Conservation (phyloP, 2,888 invertebrate species). For the Ennomos erosarius region DNA sequence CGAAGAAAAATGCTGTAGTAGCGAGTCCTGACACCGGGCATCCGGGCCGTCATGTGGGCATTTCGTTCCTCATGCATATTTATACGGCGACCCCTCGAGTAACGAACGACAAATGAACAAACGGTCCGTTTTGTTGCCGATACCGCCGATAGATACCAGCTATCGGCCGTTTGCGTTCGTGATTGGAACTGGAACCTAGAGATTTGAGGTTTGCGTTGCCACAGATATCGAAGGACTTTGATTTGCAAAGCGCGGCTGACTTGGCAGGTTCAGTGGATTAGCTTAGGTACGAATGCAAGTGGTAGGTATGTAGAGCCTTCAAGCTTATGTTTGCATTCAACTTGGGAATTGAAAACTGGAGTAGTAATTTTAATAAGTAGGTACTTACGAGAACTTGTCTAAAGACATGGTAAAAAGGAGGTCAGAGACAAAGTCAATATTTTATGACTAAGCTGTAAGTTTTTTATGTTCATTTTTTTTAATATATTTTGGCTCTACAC, state of each 20-base stretch:
- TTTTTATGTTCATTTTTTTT: too few relatives aligned
- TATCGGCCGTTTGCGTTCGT: slow-evolving; percentile 33
- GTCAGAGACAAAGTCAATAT: too few relatives aligned
- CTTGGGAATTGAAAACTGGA: too few relatives aligned
- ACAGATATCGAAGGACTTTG: slow-evolving; percentile 11
- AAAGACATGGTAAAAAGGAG: too few relatives aligned
- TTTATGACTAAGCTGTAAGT: too few relatives aligned
- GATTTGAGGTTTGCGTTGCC: slow-evolving; percentile 11
- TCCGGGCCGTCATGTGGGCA: slow-evolving; percentile 55
- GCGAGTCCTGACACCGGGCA: slow-evolving; percentile 33
- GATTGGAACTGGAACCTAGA: slow-evolving; percentile 25
- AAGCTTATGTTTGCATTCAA: too few relatives aligned
- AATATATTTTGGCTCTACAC: too few relatives aligned
- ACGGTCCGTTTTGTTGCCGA: slow-evolving; percentile 49
- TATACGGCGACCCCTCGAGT: slow-evolving; percentile 51
- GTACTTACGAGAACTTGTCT: too few relatives aligned
- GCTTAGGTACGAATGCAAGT: too few relatives aligned
- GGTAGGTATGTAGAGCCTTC: too few relatives aligned
- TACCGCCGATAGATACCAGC: slow-evolving; percentile 35
- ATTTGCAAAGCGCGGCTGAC: slow-evolving; percentile 25
- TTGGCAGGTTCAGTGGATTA: slow-evolving; percentile 1
- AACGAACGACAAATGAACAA: slow-evolving; percentile 51
- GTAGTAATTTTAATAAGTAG: too few relatives aligned
- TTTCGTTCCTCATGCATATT: slow-evolving; percentile 65
- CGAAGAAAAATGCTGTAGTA: slow-evolving; percentile 33